These are phyloP conservation scores for Lathamus discolor DNA, from an alignment of 2,113 vertebrate genomes.

Conservation along the genomic window DNA sequence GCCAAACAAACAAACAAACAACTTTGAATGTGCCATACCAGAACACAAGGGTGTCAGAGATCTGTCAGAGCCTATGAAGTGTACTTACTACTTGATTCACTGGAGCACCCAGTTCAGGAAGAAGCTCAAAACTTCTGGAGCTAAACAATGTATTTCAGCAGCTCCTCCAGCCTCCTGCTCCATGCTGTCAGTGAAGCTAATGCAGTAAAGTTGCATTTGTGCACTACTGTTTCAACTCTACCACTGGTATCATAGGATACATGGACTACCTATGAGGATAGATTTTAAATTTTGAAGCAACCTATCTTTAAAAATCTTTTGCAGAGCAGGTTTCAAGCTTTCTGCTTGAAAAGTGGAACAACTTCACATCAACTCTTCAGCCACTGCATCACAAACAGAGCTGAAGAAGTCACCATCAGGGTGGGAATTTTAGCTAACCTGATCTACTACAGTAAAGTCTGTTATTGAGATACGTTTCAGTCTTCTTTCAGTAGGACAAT, in stretches of 20 bases:
- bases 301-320: neutral
- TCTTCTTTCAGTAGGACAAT: neutral
- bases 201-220: neutral
- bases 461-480: neutral
- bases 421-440: neutral
- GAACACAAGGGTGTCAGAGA: neutral
- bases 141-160: neutral
- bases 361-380: neutral
- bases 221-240: neutral
- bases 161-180: neutral
- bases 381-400: neutral
- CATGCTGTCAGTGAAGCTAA: neutral
- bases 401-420: neutral
- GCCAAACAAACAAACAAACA: neutral
- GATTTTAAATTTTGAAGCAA: neutral
- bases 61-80: neutral
- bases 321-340: neutral
- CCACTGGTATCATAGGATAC: accelerated
- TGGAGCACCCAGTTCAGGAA: neutral
- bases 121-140: neutral
- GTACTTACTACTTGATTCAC: neutral
- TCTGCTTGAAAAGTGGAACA: neutral
- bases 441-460: neutral
- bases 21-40: neutral
- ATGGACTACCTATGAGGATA: neutral